These are phyloP conservation scores for Anas georgica DNA, from an alignment of 2,797 vertebrate species.

Conservation along the genomic window DNA sequence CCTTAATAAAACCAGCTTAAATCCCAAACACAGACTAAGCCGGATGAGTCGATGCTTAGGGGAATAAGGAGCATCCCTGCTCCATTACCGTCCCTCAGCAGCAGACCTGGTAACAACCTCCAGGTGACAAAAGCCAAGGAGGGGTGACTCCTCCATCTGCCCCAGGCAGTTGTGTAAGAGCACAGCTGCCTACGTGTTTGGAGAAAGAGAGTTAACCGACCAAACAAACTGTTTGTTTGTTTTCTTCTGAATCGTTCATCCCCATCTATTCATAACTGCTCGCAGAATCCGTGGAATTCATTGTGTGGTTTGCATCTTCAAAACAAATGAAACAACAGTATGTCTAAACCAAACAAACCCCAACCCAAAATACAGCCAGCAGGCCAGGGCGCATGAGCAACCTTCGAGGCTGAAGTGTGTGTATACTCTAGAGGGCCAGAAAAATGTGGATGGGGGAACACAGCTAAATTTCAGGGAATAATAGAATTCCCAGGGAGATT, in stretches of 20 bases:
- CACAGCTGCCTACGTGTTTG: neutral
- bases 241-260: slow-evolving; percentile 29
- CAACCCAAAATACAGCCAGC: slow-evolving; percentile 44
- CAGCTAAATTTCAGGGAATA: slow-evolving; percentile 31
- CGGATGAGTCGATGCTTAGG: neutral
- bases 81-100: neutral
- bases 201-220: neutral
- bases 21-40: slow-evolving; percentile 32
- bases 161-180: neutral
- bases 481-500: neutral
- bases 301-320: slow-evolving; percentile 69
- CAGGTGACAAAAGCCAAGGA: slow-evolving; percentile 10
- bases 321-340: slow-evolving; percentile 72
- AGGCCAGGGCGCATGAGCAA: slow-evolving; percentile 44
- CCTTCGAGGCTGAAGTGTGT: slow-evolving; percentile 32
- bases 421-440: slow-evolving; percentile 29
- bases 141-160: accelerated
- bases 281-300: slow-evolving; percentile 56
- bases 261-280: slow-evolving; percentile 33
- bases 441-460: slow-evolving; percentile 31
- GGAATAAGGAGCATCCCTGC: neutral
- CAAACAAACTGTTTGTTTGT: slow-evolving; percentile 22
- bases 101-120: neutral
- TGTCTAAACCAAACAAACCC: slow-evolving; percentile 68
- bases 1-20: neutral